Percentiles rank a stretch among this genome's conserved stretches.
Conservation (phyloP, 2,113 vertebrate genomes). For the Strix uralensis region DNA sequence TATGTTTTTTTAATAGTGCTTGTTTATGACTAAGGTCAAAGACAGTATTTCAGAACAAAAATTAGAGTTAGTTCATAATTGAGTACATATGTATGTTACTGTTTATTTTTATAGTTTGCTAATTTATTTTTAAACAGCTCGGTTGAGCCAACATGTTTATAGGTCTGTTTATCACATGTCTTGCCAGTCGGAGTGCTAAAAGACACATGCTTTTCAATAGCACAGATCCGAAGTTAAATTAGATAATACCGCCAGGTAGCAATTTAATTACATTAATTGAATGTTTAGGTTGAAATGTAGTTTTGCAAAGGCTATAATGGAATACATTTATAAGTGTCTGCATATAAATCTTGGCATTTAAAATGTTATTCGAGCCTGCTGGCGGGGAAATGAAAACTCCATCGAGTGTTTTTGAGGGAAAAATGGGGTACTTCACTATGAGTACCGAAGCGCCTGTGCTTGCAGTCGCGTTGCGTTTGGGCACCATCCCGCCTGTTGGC, state of each 20-base stretch:
- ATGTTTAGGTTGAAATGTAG: constrained; percentile 72
- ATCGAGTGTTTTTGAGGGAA: constrained; percentile 9
- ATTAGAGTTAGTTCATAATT: constrained; percentile 81
- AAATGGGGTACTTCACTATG: background rate
- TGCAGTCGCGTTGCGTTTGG: background rate
- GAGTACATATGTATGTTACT: constrained; percentile 80
- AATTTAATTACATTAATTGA: constrained; percentile 83
- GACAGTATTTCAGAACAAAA: constrained; percentile 83
- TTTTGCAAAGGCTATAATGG: constrained; percentile 71
- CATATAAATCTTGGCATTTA: constrained; percentile 61
- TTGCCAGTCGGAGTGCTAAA: constrained; percentile 73
- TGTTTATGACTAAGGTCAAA: constrained; percentile 83
- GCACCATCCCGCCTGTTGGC: rapidly evolving
- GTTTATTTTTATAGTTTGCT: constrained; percentile 86
- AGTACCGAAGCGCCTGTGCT: background rate
- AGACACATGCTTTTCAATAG: constrained; percentile 77
- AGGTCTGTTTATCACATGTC: constrained; percentile 75
- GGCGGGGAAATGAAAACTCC: constrained; percentile 38
- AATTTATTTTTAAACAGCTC: constrained; percentile 85
- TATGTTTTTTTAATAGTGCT: constrained; percentile 82
- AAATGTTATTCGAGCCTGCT: constrained; percentile 53
- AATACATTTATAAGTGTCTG: constrained; percentile 66
- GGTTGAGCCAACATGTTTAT: constrained; percentile 79
- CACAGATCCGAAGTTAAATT: constrained; percentile 74
- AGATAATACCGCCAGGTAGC: constrained; percentile 79